Conservation (phyloP, 2,888 invertebrate species). For the Brachyptera risi region DNA sequence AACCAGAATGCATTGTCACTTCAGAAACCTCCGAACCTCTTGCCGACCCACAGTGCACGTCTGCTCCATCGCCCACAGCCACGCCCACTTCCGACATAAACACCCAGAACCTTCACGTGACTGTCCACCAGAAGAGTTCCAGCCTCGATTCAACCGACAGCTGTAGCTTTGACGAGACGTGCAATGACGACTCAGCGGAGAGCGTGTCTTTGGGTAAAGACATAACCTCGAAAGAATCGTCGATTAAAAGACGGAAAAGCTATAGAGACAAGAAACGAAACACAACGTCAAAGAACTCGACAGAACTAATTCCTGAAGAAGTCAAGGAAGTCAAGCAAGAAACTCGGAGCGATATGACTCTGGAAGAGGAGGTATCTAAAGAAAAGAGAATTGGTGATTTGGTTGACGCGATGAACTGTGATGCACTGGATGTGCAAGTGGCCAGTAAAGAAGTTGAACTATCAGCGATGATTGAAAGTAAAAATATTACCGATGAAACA, state of each 20-base stretch:
- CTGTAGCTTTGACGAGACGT: neutral
- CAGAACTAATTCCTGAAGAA: neutral
- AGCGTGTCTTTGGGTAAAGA: constrained; percentile 21
- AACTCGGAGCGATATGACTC: neutral
- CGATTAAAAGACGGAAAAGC: constrained; percentile 25
- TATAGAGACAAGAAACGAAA: constrained; percentile 25
- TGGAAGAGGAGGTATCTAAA: neutral
- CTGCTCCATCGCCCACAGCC: neutral
- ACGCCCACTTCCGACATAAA: neutral
- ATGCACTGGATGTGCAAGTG: neutral
- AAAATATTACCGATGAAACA: neutral
- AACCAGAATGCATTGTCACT: neutral
- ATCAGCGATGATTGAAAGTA: neutral
- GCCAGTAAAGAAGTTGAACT: neutral
- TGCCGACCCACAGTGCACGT: neutral
- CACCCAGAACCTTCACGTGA: neutral
- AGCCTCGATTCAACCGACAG: neutral
- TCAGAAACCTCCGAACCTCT: neutral
- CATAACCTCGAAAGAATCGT: constrained; percentile 28
- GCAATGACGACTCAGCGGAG: constrained; percentile 2
- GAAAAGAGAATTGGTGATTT: neutral
- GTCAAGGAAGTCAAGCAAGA: neutral
- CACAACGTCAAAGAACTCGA: neutral
- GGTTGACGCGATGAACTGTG: neutral
- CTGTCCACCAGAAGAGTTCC: neutral